Percentiles rank a stretch among this genome's conserved stretches.
phyloP scores from a whole-genome alignment of 2,113 vertebrate genomes.

The mouse (Mus musculus) region GRCm39 chr1:25767001-25767500 shows the following conservation, averaged over 20 bases:
- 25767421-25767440: slow-evolving; percentile 60
- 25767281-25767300: slow-evolving; percentile 1
- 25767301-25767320: slow-evolving; percentile 36
- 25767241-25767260: neutral
- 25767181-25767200: neutral
- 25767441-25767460: neutral
- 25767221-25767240: neutral
- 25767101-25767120: slow-evolving; percentile 28
- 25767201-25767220: slow-evolving; percentile 10
- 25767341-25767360: slow-evolving; percentile 35
- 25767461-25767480: neutral
- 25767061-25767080: neutral
- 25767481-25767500: neutral
- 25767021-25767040: neutral
- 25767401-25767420: slow-evolving; percentile 40
- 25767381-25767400: neutral
- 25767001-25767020: neutral
- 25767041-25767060: neutral
- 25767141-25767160: slow-evolving; percentile 41
- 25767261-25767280: slow-evolving; percentile 25
- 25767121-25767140: neutral
- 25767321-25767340: neutral
- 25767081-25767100: neutral
- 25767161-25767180: slow-evolving; percentile 16
- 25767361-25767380: slow-evolving; percentile 57